Base-by-base conservation (phyloP, 2,888 invertebrate genomes). In the Lasioglossum malachurum region DNA sequence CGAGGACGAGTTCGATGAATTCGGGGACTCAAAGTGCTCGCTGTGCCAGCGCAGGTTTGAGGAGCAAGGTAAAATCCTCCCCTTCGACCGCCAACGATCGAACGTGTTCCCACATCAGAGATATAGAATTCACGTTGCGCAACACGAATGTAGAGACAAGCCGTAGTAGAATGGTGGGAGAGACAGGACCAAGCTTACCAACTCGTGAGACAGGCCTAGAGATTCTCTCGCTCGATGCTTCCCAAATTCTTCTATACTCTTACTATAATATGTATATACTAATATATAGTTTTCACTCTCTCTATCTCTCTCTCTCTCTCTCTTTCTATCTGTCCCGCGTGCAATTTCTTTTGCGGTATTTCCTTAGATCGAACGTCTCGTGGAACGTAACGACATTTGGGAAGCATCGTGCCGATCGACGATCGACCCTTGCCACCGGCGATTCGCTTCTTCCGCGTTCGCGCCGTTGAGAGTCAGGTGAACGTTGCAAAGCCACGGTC, bases 41-140 rank as follows among this genome's bases (percentile, higher is more conserved):
- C 97, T 97, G 96, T 97, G 97, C 96, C 97, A 97, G 96, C 97
- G 97, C 96, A 97, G 97, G 95, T 97, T 97, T 97, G 97, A 97
- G 96, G 97, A 97, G 96, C 97, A 97, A 97, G 97, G 97, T 97
- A 97, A 96, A 96, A 95, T 88, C 90, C 89, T 87, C 87, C 87
- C 84, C 78, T 87, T 77, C 87, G 84, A 84, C 57, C 74, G 60
- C 69, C 74, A 78, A 82, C 46, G 69, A 31, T 78, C 72, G 38
- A 35, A 41, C 35, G 67, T 67, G 31, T 67, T 67, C 67, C 67
- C 67, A 35, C 35, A 67, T 35, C 35, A 10, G 19, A 67, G 67
- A 67, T 67, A 67, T 10, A 57, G 31, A 31, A 57, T 67, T 64
- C 64, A 64, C 27, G 60, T 64, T 64, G 67, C 67, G 67, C 35